Percentiles rank a stretch among this genome's conserved stretches.
Conservation (phyloP, 1,140 invertebrate genomes). For the Dryas iulia region DNA sequence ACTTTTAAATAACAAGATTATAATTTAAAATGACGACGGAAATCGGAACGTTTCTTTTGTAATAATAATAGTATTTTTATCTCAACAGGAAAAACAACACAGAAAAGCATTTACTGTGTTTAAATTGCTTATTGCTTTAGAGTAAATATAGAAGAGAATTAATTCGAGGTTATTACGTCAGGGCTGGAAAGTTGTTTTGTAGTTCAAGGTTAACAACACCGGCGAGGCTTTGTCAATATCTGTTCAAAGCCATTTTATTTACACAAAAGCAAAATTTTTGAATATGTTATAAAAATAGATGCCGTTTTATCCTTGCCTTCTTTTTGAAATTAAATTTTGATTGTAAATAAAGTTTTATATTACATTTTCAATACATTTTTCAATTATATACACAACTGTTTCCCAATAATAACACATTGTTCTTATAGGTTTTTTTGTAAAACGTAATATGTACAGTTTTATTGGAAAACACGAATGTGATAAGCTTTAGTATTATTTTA, state of each 20-base stretch:
- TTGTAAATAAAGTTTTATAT: no score
- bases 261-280: not conserved
- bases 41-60: not conserved
- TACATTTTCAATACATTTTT: no score
- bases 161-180: constrained; percentile 40
- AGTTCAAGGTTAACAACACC: constrained; percentile 43
- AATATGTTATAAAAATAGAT: no score
- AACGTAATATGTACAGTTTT: not conserved
- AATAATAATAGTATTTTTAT: constrained; percentile 4
- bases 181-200: constrained; percentile 39
- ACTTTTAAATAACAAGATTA: not conserved
- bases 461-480: not conserved
- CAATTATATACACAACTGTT: no score
- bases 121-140: constrained; percentile 3
- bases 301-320: no score
- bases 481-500: not conserved
- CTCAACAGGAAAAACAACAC: constrained; percentile 18
- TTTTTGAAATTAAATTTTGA: no score
- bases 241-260: constrained; percentile 15
- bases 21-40: not conserved
- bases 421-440: not conserved
- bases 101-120: constrained; percentile 16
- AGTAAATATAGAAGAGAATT: constrained; percentile 32
- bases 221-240: constrained; percentile 21
- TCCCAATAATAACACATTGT: no score